These are phyloP conservation scores for Bos javanicus DNA, from an alignment of 2,113 vertebrate genomes.

Conservation along the genomic window DNA sequence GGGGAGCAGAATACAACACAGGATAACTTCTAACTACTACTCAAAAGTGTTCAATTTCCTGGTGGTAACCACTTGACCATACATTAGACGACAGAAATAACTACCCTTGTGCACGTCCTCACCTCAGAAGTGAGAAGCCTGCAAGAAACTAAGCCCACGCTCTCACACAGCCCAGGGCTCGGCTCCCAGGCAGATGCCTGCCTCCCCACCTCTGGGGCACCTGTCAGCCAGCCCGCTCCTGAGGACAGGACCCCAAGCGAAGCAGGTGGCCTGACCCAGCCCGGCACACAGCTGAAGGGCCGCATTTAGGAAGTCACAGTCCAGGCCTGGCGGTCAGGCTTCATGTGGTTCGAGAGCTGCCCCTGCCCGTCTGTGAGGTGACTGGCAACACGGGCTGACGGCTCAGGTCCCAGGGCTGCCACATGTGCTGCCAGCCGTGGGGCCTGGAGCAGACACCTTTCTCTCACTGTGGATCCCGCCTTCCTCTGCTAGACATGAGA, in stretches of 20 bases:
- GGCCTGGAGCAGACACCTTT: accelerated
- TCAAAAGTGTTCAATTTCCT: accelerated
- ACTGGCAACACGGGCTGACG: accelerated
- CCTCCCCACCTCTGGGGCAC: not conserved
- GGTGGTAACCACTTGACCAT: accelerated
- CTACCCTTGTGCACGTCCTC: accelerated
- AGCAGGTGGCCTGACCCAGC: not conserved
- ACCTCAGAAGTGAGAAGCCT: not conserved
- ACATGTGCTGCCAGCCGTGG: accelerated
- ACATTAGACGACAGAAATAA: not conserved
- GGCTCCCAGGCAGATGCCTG: accelerated
- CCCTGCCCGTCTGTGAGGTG: accelerated
- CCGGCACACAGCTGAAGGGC: not conserved
- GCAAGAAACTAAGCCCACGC: accelerated
- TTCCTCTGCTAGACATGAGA: accelerated
- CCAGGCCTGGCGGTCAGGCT: not conserved
- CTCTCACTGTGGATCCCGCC: accelerated
- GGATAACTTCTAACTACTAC: not conserved
- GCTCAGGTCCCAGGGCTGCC: not conserved
- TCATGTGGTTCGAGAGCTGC: accelerated
- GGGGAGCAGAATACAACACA: accelerated
- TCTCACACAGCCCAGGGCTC: accelerated
- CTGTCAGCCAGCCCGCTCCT: not conserved
- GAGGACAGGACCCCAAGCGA: not conserved
- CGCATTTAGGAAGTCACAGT: not conserved